Percentiles rank a stretch among this genome's conserved stretches.
Conservation (phyloP, 2,113 vertebrate genomes). For the Epinephelus fuscoguttatus region DNA sequence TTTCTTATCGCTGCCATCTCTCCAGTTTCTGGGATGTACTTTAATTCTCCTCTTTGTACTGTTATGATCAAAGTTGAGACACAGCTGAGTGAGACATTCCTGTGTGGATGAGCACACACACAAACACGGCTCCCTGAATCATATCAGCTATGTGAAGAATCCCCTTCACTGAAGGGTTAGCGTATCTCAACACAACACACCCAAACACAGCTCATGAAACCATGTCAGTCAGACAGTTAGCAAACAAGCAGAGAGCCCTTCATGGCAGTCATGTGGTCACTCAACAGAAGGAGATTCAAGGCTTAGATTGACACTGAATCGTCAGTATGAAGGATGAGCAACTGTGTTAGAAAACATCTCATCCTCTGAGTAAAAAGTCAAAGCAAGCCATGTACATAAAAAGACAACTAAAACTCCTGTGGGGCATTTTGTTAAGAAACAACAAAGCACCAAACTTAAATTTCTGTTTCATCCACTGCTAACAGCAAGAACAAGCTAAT, state of each 20-base stretch:
- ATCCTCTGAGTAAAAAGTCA: neutral
- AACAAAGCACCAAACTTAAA: conserved; percentile 7
- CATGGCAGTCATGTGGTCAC: neutral
- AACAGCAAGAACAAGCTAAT: neutral
- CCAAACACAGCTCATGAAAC: conserved; percentile 52
- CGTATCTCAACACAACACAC: conserved; percentile 30
- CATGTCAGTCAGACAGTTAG: conserved; percentile 4
- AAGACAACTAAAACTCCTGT: neutral
- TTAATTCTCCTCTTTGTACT: neutral
- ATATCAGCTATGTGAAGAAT: conserved; percentile 57
- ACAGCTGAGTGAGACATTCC: conserved; percentile 47
- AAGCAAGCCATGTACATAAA: neutral
- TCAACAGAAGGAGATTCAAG: neutral
- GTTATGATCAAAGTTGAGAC: conserved; percentile 10
- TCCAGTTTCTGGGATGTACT: neutral
- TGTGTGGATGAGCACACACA: conserved; percentile 21
- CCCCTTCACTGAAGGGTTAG: conserved; percentile 35
- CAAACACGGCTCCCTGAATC: conserved; percentile 30
- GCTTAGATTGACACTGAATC: neutral
- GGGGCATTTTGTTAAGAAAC: neutral
- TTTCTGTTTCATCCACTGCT: conserved; percentile 3
- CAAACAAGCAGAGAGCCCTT: conserved; percentile 1
- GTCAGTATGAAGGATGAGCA: neutral
- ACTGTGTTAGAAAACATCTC: neutral
- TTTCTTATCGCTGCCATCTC: neutral